These are phyloP conservation scores for Girardinus metallicus DNA, from an alignment of 2,797 vertebrate genomes.

Conservation along the genomic window DNA sequence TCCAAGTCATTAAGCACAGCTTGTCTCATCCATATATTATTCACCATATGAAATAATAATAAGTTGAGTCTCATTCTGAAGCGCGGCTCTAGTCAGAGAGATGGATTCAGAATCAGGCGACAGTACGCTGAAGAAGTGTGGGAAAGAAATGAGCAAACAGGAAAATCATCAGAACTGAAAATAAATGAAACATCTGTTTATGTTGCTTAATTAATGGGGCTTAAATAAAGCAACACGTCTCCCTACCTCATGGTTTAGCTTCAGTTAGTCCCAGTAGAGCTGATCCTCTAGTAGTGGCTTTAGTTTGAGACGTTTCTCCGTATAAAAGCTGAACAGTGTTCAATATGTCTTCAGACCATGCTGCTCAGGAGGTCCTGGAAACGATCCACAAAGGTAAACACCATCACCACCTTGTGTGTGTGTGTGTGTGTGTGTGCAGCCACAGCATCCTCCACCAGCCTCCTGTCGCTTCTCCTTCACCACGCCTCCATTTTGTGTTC, in stretches of 20 bases:
- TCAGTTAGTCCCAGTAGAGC: neutral
- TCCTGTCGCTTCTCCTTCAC: neutral
- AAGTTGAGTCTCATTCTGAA: neutral
- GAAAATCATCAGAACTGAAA: neutral
- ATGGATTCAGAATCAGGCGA: neutral
- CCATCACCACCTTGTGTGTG: constrained; percentile 52
- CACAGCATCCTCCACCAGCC: constrained; percentile 1
- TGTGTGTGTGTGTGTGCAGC: neutral
- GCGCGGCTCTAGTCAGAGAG: constrained; percentile 16
- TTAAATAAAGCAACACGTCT: constrained; percentile 2
- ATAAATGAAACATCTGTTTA: neutral
- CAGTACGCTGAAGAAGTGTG: neutral
- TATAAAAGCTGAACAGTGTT: constrained; percentile 58
- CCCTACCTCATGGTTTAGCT: neutral
- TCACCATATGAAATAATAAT: constrained; percentile 51
- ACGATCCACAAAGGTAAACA: constrained; percentile 93
- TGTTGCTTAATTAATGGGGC: constrained; percentile 2
- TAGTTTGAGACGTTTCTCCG: neutral
- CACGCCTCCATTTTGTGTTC: neutral
- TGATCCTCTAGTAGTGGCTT: constrained; percentile 31
- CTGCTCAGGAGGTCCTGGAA: constrained; percentile 96
- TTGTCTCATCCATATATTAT: constrained; percentile 47
- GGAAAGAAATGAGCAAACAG: neutral
- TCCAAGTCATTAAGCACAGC: constrained; percentile 14
- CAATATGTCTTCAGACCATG: constrained; percentile 86